phyloP scores from a whole-genome alignment of 2,797 vertebrate species.

The Anguilla obscura region DNA sequence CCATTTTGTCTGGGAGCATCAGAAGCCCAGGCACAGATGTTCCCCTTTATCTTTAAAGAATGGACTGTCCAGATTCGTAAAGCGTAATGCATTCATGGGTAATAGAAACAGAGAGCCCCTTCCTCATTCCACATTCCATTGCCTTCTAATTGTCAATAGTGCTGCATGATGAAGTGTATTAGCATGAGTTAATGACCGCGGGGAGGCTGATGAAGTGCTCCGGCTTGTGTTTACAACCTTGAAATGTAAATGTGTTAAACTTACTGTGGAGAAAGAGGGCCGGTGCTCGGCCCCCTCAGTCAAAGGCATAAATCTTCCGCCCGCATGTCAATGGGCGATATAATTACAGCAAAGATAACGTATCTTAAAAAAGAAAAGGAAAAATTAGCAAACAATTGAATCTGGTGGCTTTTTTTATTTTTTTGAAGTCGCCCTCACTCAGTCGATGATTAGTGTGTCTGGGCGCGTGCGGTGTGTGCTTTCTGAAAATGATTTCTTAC shows the following conservation, averaged over 20 bases:
- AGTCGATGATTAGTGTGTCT: constrained; percentile 82
- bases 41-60: constrained; percentile 25
- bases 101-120: constrained; percentile 49
- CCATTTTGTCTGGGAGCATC: background rate
- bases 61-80: constrained; percentile 39
- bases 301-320: constrained; percentile 54
- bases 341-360: constrained; percentile 61
- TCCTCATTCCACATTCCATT: constrained; percentile 29
- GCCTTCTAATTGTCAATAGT: constrained; percentile 52
- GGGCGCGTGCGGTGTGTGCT: constrained; percentile 73
- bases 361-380: constrained; percentile 54
- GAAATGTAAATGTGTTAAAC: constrained; percentile 53
- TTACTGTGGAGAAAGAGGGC: constrained; percentile 29
- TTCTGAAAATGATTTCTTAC: constrained; percentile 79
- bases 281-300: constrained; percentile 47
- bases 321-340: constrained; percentile 46
- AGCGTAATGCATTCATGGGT: constrained; percentile 48
- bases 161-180: constrained; percentile 53
- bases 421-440: constrained; percentile 59
- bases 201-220: constrained; percentile 51
- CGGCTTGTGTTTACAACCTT: constrained; percentile 47
- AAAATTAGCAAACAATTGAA: constrained; percentile 63
- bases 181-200: constrained; percentile 61
- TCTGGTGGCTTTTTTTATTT: constrained; percentile 43
- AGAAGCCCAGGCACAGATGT: constrained; percentile 13